Base-by-base conservation (phyloP, 1,140 invertebrate species). In the Pectinophora gossypiella region DNA sequence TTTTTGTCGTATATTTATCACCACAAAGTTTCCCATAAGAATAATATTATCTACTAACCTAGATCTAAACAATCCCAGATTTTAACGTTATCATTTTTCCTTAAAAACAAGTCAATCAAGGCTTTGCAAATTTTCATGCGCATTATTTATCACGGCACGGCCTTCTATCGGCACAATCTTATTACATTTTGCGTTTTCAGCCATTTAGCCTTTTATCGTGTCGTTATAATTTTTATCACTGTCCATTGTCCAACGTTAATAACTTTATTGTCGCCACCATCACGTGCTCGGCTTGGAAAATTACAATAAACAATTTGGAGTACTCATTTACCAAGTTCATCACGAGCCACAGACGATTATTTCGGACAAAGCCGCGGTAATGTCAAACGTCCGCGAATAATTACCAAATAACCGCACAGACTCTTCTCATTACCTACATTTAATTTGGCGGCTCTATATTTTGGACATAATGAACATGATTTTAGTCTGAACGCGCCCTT, bases 251-350 rank as follows among this genome's bases (percentile, higher is more conserved):
- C 68, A 69, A 79, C 72, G 76, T 72, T 82, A 80, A 82, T 82
- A 80, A 72, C 76, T 83, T 77, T 72, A 85, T 83, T 79, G 77
- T 77, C 69, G 65, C 53, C 23, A 12, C 5, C 23, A 12, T 40
- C 36, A 40, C 36, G 36, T 40, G 36, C 10, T 40, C 15, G 12
- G 36, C 36, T 40, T 15, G 66, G 68, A 68, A 78, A 81, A 84
- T 84, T 81, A 86, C 76, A 86, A 84, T 84, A 80, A 84, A 85
- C 79, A 82, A 82, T 82, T 82, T 76, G 46, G 68, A 57, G 66
- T 72, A 64, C 76, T 84, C 83, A 85, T 85, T 85, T 82, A 68
- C 64, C 57, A 50, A 59, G 68, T 76, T 82, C 76, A 86, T 86
- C 70, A 77, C 75, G 68, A 69, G 63, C 50, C 68, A 61, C 64